Conservation (phyloP, 1,140 invertebrate species). For the Alviniconcha marisindica region DNA sequence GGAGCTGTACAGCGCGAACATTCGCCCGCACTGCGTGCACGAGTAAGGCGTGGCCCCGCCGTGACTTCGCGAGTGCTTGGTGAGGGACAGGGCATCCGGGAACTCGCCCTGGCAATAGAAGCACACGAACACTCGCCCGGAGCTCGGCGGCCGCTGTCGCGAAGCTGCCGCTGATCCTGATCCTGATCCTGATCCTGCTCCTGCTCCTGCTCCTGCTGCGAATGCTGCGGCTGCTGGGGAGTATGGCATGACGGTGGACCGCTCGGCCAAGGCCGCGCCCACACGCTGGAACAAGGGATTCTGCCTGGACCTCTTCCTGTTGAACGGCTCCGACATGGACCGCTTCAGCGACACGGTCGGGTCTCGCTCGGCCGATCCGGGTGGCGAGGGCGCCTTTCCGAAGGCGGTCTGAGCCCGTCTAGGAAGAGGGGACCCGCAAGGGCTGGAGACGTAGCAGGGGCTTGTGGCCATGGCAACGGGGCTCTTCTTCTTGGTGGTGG, state of each 20-base stretch:
- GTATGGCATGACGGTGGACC: neutral
- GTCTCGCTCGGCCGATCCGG: neutral
- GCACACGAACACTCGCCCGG: neutral
- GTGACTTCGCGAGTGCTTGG: neutral
- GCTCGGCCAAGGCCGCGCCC: neutral
- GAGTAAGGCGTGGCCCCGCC: conserved; percentile 24
- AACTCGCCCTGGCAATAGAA: conserved; percentile 29
- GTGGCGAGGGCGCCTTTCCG: neutral
- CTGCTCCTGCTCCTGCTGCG: too few species aligned
- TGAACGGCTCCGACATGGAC: neutral
- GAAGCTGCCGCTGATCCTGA: too few species aligned
- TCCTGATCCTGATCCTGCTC: too few species aligned
- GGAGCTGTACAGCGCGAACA: conserved; percentile 19
- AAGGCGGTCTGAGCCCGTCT: neutral
- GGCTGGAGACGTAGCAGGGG: neutral
- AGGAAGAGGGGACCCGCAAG: neutral
- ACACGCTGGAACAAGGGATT: neutral
- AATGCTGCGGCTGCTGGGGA: neutral
- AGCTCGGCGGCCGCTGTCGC: neutral
- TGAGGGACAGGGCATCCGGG: neutral
- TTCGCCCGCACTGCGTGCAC: conserved; percentile 16
- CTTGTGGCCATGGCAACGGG: neutral
- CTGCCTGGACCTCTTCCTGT: neutral
- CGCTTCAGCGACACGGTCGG: neutral
- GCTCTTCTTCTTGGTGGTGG: neutral